Conservation (phyloP, 2,888 invertebrate species). For the Yponomeuta evonymella region DNA sequence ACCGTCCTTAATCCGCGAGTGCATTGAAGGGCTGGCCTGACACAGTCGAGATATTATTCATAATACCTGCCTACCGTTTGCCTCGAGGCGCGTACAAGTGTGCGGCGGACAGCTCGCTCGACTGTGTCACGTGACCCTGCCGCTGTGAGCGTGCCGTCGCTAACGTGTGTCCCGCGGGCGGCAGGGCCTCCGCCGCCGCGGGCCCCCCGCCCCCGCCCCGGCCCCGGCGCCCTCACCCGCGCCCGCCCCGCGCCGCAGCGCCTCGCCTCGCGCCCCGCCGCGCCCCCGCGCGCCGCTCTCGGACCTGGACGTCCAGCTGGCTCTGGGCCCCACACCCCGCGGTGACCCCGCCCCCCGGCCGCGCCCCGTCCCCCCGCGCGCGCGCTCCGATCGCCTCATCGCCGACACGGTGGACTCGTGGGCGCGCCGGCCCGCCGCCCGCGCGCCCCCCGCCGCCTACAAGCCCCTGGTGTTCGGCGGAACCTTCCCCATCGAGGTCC, state of each 20-base stretch:
- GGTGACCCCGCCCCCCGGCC: slow-evolving; percentile 16
- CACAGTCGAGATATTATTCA: no score
- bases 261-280: slow-evolving; percentile 24
- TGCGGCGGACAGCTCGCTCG: not conserved
- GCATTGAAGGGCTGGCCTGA: no score
- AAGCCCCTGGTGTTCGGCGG: slow-evolving; percentile 88
- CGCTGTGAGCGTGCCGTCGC: no score
- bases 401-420: slow-evolving; percentile 79
- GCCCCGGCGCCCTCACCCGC: slow-evolving; percentile 23
- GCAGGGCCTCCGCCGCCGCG: slow-evolving; percentile 1
- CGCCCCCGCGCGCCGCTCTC: slow-evolving; percentile 29
- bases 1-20: no score
- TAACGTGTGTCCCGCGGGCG: not conserved
- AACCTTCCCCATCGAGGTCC: slow-evolving; percentile 90
- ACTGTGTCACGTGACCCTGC: not conserved
- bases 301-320: slow-evolving; percentile 44
- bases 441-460: slow-evolving; percentile 74
- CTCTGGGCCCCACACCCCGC: slow-evolving; percentile 25
- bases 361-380: slow-evolving; percentile 40
- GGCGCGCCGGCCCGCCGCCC: slow-evolving; percentile 49
- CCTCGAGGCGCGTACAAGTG: no score
- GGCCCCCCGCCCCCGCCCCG: slow-evolving; percentile 18
- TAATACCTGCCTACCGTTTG: no score
- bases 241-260: slow-evolving; percentile 19
- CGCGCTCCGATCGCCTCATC: slow-evolving; percentile 72